Evolutionary conservation across 2,888 invertebrate species (phyloP), one percentile per base, ranked within the genome.

Genomic region (Frankliniella intonsa): DNA sequence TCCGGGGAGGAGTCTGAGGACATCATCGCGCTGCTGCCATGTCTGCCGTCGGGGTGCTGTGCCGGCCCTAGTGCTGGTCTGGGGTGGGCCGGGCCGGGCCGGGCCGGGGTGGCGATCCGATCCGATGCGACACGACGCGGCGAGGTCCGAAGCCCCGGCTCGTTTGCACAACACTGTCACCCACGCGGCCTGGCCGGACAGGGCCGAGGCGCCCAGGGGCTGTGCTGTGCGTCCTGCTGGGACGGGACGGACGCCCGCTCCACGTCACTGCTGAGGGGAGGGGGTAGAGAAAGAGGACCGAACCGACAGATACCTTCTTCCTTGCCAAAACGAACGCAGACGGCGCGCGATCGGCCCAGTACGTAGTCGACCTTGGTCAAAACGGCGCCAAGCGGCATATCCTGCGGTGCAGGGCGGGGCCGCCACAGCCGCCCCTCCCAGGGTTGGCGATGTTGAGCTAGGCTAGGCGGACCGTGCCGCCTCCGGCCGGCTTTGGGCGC

Each of bases 91-190:
- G 55, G 19, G 14, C 55, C 55, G 5, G 55, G 55, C 55, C 19
- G 55, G 14, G 17, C 14, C 19, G 11, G 55, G 17, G 55, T 10
- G 69, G 25, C 22, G 22, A 19, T 19, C 55, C 55, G 14, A 11
- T 55, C 7, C 55, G 55, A 1, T 17, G 14, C 17, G 11, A 17
- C 14, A 55, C 14, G 14, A 17, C 55, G n/a, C n/a, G n/a, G 69
- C n/a, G 11, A 11, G 22, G 69, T 25, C 69, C 69, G 69, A 22
- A 22, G 22, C 69, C 69, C 69, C 69, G 22, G 69, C 69, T 25
- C 25, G 69, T 76, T 22, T 76, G 69, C 69, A 76, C 69, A 76
- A 76, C 69, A 76, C 69, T 76, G 69, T 76, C 69, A 76, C 69
- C 25, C 55, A 55, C 55, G 5, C 55, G 11, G 25, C 69, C 25